phyloP scores from a whole-genome alignment of 2,113 vertebrate genomes.

The Sprattus sprattus region DNA sequence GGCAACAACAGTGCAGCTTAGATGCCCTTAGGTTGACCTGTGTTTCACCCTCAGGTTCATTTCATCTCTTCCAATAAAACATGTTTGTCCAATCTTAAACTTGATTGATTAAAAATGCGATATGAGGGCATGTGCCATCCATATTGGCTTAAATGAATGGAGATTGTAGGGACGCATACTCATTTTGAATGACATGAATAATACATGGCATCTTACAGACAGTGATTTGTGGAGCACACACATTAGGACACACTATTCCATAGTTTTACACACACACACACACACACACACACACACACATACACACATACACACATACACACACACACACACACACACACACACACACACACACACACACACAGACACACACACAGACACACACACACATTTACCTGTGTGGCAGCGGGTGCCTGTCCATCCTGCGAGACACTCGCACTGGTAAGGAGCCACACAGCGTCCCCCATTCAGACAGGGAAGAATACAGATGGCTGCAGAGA shows the following conservation, averaged over 20 bases:
- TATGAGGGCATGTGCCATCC: too few species aligned
- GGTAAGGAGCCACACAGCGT: conserved; percentile 88
- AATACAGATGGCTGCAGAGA: conserved; percentile 87
- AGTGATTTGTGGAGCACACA: too few species aligned
- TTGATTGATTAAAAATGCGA: too few species aligned
- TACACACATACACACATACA: too few species aligned
- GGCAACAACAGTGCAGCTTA: neutral
- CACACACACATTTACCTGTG: conserved; percentile 74
- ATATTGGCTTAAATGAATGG: too few species aligned
- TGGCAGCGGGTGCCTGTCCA: conserved; percentile 95
- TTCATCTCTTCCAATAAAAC: too few species aligned
- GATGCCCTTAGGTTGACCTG: neutral
- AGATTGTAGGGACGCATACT: too few species aligned
- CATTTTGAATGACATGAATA: neutral
- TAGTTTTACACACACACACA: too few species aligned
- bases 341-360: neutral
- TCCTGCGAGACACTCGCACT: conserved; percentile 84
- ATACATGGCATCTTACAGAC: neutral
- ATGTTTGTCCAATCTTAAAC: too few species aligned
- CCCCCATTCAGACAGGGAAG: conserved; percentile 95
- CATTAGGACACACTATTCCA: too few species aligned
- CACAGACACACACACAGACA: conserved; percentile 3
- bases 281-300: too few species aligned
- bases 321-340: too few species aligned
- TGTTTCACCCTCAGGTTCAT: conserved; percentile 9